Evolutionary conservation across 2,113 vertebrate species (phyloP).

Genomic region (Platysteira castanea): DNA sequence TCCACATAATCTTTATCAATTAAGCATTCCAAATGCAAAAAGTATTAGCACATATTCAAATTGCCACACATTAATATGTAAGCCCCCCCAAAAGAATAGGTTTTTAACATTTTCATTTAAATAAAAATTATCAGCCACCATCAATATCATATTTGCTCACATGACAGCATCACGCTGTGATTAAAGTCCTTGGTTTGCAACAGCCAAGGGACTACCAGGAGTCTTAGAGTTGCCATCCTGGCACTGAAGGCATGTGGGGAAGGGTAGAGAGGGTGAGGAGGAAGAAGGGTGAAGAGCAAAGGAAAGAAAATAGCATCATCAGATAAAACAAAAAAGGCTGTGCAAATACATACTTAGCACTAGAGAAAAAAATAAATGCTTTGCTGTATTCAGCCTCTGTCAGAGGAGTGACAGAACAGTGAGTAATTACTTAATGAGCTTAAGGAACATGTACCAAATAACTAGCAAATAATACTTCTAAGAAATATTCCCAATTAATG

Average conservation of each 20-base stretch:
- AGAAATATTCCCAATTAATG: not conserved
- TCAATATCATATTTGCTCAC: constrained; percentile 14
- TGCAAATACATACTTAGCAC: not conserved
- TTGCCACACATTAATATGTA: not conserved
- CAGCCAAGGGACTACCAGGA: not conserved
- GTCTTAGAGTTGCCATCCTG: not conserved
- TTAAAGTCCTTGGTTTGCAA: constrained; percentile 3
- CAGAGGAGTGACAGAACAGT: not conserved
- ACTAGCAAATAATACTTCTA: not conserved
- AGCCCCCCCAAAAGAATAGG: not conserved
- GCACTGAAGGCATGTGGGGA: not conserved
- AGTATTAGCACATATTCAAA: not conserved
- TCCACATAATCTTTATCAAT: constrained; percentile 23
- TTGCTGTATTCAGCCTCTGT: not conserved
- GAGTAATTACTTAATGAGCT: not conserved
- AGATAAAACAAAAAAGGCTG: not conserved
- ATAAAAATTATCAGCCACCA: not conserved
- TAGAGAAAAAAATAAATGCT: not conserved
- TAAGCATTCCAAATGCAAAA: constrained; percentile 22
- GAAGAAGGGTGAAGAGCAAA: not conserved
- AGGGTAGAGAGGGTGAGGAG: not conserved
- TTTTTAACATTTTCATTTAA: not conserved
- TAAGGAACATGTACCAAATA: not conserved
- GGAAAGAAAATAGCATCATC: not conserved
- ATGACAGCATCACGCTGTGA: not conserved